phyloP scores from a whole-genome alignment of 2,888 invertebrate species.

The Hylaea fasciaria region DNA sequence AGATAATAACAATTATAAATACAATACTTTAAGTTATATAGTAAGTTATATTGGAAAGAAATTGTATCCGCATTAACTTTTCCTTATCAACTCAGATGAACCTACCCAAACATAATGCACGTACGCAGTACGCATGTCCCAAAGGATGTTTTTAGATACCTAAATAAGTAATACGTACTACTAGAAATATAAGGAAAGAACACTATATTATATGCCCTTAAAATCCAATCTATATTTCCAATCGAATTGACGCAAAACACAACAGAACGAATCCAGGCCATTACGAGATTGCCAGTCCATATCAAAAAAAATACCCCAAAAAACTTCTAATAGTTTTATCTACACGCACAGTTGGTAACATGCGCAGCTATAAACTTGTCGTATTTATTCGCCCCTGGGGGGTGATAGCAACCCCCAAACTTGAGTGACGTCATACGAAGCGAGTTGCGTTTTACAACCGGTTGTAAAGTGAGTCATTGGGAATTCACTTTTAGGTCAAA shows the following conservation, averaged over 20 bases:
- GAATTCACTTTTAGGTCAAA: constrained; percentile 40
- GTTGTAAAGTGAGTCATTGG: constrained; percentile 49
- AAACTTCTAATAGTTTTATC: constrained; percentile 41
- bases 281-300: constrained; percentile 37
- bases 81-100: too few species aligned
- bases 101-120: too few species aligned
- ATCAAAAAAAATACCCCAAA: constrained; percentile 27
- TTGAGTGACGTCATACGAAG: constrained; percentile 48
- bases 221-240: neutral
- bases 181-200: too few species aligned
- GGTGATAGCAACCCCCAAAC: constrained; percentile 38
- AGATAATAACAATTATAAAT: too few species aligned
- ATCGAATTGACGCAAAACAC: neutral
- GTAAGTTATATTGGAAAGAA: too few species aligned
- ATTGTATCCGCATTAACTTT: too few species aligned
- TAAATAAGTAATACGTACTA: too few species aligned
- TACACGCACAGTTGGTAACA: constrained; percentile 43
- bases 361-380: constrained; percentile 46
- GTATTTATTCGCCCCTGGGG: constrained; percentile 57
- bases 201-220: too few species aligned
- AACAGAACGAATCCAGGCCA: constrained; percentile 16
- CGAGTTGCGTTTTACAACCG: constrained; percentile 47
- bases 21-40: too few species aligned
- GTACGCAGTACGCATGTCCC: too few species aligned
- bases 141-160: too few species aligned